Conservation (phyloP, 2,888 invertebrate genomes). For the Gastracanthus pulcherrimus region DNA sequence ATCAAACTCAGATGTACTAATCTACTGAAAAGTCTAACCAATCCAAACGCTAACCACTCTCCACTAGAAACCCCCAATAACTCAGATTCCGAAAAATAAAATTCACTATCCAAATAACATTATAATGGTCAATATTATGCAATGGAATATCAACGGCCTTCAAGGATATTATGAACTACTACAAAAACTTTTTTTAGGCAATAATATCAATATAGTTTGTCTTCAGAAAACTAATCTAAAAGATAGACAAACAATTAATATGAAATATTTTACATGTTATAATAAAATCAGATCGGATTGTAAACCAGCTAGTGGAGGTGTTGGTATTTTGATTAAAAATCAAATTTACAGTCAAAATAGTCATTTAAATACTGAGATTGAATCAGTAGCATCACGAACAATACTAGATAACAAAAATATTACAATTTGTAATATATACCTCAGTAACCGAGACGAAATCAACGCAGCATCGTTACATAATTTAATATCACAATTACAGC, state of each 20-base stretch:
- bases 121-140: conserved; percentile 48
- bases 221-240: conserved; percentile 61
- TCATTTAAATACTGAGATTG: conserved; percentile 35
- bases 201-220: conserved; percentile 46
- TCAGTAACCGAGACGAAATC: conserved; percentile 39
- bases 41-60: background rate
- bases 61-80: no score
- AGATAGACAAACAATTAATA: conserved; percentile 42
- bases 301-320: conserved; percentile 43
- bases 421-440: conserved; percentile 57
- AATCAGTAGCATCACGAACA: conserved; percentile 47
- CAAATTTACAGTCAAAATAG: conserved; percentile 22
- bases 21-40: conserved; percentile 31
- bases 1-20: conserved; percentile 45
- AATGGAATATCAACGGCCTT: conserved; percentile 62
- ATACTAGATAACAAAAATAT: conserved; percentile 15
- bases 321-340: conserved; percentile 36
- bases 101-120: conserved; percentile 1
- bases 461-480: conserved; percentile 21
- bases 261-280: conserved; percentile 14
- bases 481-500: conserved; percentile 56
- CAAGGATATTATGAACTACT: conserved; percentile 51
- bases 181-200: conserved; percentile 46
- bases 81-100: background rate
- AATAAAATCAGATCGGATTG: conserved; percentile 17